Evolutionary conservation across 2,797 vertebrate species (phyloP).

Genomic region (Antrozous pallidus): DNA sequence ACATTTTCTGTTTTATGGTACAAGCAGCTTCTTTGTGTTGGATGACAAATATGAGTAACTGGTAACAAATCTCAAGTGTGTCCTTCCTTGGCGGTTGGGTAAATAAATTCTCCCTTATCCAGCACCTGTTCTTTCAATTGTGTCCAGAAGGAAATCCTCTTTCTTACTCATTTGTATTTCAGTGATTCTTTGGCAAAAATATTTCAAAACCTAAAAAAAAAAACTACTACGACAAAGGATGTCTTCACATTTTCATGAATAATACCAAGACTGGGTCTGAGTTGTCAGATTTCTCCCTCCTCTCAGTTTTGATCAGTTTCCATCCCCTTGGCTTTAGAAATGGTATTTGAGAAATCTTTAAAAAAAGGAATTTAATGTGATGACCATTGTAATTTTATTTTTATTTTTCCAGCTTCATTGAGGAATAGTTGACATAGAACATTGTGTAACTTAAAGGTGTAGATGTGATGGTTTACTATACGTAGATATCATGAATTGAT

Average conservation of each 20-base stretch:
- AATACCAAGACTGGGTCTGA: neutral
- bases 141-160: slow-evolving; percentile 56
- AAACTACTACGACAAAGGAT: neutral
- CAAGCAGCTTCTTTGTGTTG: neutral
- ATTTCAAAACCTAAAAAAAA: neutral
- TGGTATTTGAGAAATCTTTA: neutral
- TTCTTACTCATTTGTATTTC: slow-evolving; percentile 34
- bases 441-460: neutral
- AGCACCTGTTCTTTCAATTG: slow-evolving; percentile 31
- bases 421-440: neutral
- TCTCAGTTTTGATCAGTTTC: neutral
- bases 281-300: neutral
- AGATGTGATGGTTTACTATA: neutral
- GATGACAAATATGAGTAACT: neutral
- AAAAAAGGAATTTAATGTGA: neutral
- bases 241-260: neutral
- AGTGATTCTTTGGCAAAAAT: neutral
- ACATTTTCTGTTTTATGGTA: neutral
- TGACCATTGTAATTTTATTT: neutral
- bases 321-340: neutral
- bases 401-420: neutral
- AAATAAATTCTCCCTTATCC: neutral
- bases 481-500: neutral
- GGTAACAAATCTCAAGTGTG: neutral
- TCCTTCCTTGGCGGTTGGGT: neutral